phyloP scores from a whole-genome alignment of 2,888 invertebrate species.

The Drosophila heteroneura region DNA sequence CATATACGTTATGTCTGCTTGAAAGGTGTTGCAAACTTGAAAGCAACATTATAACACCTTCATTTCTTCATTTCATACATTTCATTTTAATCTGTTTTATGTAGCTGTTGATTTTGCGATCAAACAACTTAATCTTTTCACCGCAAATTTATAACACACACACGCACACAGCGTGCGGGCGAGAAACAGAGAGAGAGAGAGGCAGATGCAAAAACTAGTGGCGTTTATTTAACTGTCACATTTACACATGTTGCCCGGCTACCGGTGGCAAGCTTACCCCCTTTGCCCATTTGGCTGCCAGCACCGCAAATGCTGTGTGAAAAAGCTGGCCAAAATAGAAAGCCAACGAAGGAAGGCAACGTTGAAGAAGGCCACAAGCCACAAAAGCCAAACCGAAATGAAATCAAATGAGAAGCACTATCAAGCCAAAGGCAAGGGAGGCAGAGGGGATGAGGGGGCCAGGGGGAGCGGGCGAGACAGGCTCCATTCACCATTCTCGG shows the following conservation, averaged over 20 bases:
- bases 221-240: constrained; percentile 74
- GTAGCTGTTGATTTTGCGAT: constrained; percentile 78
- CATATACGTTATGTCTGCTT: background rate
- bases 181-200: background rate
- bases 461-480: background rate
- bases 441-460: too few species aligned
- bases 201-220: constrained; percentile 17
- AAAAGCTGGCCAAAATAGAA: constrained; percentile 36
- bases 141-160: constrained; percentile 70
- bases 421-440: constrained; percentile 3
- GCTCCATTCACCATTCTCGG: background rate
- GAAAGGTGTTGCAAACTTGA: background rate
- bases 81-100: constrained; percentile 77
- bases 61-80: constrained; percentile 35
- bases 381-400: constrained; percentile 67
- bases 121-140: constrained; percentile 77
- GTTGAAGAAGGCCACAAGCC: constrained; percentile 56
- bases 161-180: constrained; percentile 17
- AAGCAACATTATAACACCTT: background rate
- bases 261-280: background rate
- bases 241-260: constrained; percentile 67
- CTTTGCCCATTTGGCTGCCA: background rate
- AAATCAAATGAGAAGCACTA: constrained; percentile 70
- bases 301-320: constrained; percentile 51
- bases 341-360: constrained; percentile 9